Conservation (phyloP, 2,888 invertebrate species). For the Tetrapedia diversipes region DNA sequence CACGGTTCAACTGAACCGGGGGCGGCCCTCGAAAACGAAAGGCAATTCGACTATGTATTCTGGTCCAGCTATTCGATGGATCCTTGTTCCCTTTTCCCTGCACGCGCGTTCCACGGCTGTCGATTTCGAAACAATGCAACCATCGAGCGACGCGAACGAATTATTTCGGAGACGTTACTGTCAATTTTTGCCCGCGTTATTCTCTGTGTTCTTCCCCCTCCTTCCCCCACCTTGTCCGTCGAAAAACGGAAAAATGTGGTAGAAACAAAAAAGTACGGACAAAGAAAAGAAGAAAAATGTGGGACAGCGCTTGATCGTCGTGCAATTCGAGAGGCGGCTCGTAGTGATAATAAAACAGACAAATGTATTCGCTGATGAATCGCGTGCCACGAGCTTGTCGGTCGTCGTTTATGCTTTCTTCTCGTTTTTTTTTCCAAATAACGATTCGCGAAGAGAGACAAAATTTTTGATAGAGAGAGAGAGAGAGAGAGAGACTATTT, state of each 20-base stretch:
- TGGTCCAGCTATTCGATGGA: constrained; percentile 28
- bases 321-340: constrained; percentile 48
- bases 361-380: constrained; percentile 49
- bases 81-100: constrained; percentile 11
- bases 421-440: not conserved
- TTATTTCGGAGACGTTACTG: constrained; percentile 34
- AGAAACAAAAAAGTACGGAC: constrained; percentile 1
- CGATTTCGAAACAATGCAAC: constrained; percentile 29
- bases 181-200: constrained; percentile 36
- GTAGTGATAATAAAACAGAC: constrained; percentile 52
- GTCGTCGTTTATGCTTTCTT: not conserved
- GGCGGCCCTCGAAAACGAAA: constrained; percentile 2
- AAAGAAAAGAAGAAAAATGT: constrained; percentile 11
- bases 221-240: not conserved
- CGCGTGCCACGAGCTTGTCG: constrained; percentile 18
- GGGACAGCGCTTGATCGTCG: constrained; percentile 58
- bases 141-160: constrained; percentile 44
- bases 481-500: not conserved
- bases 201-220: not conserved
- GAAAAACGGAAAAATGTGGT: not conserved
- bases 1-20: not conserved
- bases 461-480: constrained; percentile 16
- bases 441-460: not conserved
- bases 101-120: constrained; percentile 2
- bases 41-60: constrained; percentile 15